Percentiles rank a stretch among this genome's conserved stretches.
Evolutionary conservation across 2,888 invertebrate genomes (phyloP).

Genomic region (Leptinotarsa peninsularis): DNA sequence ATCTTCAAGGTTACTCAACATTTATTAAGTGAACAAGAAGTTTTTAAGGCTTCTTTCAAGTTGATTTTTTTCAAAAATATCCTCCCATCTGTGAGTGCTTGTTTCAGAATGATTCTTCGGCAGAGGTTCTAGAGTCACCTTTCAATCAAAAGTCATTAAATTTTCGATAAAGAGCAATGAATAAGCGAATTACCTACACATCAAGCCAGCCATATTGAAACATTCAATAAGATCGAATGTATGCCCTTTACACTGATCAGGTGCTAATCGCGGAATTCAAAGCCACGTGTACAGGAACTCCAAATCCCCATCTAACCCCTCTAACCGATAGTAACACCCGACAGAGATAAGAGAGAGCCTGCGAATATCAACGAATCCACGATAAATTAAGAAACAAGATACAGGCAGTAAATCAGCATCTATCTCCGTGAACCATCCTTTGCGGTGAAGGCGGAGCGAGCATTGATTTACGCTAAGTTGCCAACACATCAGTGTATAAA

Average conservation of each 20-base stretch:
- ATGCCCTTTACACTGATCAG: background rate
- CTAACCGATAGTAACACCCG: background rate
- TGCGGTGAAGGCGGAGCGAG: slow-evolving; percentile 14
- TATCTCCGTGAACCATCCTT: slow-evolving; percentile 31
- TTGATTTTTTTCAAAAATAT: no score
- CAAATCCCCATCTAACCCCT: slow-evolving; percentile 8
- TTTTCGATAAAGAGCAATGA: no score
- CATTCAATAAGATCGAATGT: background rate
- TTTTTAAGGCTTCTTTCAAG: no score
- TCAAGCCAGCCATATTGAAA: background rate
- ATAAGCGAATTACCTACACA: no score
- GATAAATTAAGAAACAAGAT: slow-evolving; percentile 24
- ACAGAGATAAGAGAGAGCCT: background rate
- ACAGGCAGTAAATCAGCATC: slow-evolving; percentile 32
- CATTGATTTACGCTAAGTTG: slow-evolving; percentile 41
- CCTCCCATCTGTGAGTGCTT: no score
- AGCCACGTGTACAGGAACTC: background rate
- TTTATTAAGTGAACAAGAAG: no score
- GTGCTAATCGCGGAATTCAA: background rate
- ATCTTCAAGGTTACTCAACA: no score
- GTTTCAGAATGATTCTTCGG: no score
- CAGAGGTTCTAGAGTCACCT: no score
- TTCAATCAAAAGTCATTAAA: no score
- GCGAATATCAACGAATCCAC: slow-evolving; percentile 17
- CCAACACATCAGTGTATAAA: slow-evolving; percentile 42